Evolutionary conservation across 2,113 vertebrate genomes (phyloP).

Genomic region (Microcebus jonahi): DNA sequence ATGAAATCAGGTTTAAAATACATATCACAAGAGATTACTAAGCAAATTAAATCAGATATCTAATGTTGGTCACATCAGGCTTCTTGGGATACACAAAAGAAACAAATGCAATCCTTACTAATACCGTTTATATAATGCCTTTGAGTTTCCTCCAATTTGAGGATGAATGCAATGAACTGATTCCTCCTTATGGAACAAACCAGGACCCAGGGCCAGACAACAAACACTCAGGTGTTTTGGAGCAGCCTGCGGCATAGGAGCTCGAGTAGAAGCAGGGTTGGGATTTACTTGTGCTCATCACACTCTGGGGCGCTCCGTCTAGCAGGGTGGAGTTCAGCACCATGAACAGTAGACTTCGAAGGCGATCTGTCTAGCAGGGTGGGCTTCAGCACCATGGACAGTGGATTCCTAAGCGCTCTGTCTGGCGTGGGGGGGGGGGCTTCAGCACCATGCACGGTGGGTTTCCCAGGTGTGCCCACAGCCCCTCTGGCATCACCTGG

Average conservation of each 20-base stretch:
- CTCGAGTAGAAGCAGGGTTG: too few relatives aligned
- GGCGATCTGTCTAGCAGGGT: accelerated
- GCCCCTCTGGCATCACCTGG: not conserved
- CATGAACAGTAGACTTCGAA: not conserved
- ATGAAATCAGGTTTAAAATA: constrained; percentile 36
- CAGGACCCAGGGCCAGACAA: not conserved
- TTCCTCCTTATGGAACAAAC: not conserved
- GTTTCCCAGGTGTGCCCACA: not conserved
- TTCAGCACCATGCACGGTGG: not conserved
- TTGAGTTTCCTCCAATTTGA: not conserved
- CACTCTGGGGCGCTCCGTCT: accelerated
- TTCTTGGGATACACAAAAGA: not conserved
- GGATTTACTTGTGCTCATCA: not conserved
- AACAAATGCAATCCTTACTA: accelerated
- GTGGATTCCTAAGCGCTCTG: not conserved
- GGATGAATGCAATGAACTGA: accelerated
- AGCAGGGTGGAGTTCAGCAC: accelerated
- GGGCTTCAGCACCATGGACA: accelerated
- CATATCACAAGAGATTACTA: not conserved
- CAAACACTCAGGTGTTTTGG: not conserved
- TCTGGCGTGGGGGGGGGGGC: accelerated
- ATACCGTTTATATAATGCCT: accelerated
- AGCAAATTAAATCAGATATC: not conserved
- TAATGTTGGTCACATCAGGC: not conserved
- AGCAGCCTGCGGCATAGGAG: not conserved